Evolutionary conservation across 1,140 invertebrate species (phyloP), one percentile per base, ranked within the genome.

Genomic region (Lordiphosa stackelbergi): DNA sequence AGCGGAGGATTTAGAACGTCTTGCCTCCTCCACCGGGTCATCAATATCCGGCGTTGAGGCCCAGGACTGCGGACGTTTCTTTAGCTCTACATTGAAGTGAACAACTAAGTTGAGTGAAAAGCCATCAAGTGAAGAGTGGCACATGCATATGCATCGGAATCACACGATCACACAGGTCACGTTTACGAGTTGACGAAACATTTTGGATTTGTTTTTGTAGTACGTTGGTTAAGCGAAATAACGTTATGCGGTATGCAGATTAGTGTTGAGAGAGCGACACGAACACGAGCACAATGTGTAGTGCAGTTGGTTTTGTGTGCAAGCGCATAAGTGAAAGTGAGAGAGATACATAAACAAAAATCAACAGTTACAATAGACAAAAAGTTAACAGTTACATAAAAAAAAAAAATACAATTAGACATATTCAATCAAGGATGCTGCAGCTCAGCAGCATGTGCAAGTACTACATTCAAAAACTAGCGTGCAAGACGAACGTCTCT

Each of bases 21-120:
- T 52, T 3, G 42, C 13, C 10, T 48, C 46, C 13, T 69, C 31
- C 12, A 19, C 38, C 12, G 57, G 41, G 40, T 89, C 88, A 52
- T 91, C 91, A 71, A 93, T 89, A 87, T 93, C 92, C 63, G 92
- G 92, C 64, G 92, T 93, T 55, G 93, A 93, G 61, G 92, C 92
- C 93, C 93, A 94, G 54, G 92, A 92, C 53, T 91, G 88, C 35
- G 87, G 87, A 41, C 86, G 74, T 51, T 86, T 85, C 43, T 70
- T 85, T 12, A 86, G 66, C 66, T 85, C 85, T 87, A 87, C 71
- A 86, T 87, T 87, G 81, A 91, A 77, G 91, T 91, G 62, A 89
- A 89, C 91, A 91, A 92, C 78, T 90, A 59, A 45, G 70, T 79
- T 84, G 51, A 85, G 71, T 75, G 45, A 34, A 66, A 69, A 63